These are phyloP conservation scores for Bombylius discolor DNA, from an alignment of 2,888 invertebrate species.

Conservation along the genomic window DNA sequence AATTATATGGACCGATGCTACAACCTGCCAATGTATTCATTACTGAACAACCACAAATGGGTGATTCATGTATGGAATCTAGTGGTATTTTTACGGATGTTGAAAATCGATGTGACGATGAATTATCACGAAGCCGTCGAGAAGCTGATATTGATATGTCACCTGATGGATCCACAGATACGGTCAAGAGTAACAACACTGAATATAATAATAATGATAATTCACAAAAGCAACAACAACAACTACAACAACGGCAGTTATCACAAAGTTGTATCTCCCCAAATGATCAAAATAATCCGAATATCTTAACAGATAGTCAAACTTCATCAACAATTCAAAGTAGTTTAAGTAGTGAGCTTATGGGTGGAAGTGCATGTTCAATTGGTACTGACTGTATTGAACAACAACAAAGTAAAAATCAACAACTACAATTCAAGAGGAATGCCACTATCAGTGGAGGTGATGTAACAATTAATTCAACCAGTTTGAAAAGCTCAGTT, in stretches of 20 bases:
- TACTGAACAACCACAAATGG: constrained; percentile 41
- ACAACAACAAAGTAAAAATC: not conserved
- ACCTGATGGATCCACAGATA: constrained; percentile 46
- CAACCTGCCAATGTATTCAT: constrained; percentile 39
- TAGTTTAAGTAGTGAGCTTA: constrained; percentile 19
- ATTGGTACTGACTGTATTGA: constrained; percentile 1
- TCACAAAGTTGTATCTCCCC: constrained; percentile 7
- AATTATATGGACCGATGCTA: constrained; percentile 57
- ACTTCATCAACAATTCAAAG: constrained; percentile 27
- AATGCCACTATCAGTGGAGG: not conserved
- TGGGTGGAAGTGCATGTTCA: not conserved
- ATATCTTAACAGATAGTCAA: constrained; percentile 23
- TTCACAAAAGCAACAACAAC: constrained; percentile 7
- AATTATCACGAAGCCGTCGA: constrained; percentile 35
- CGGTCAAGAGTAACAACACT: constrained; percentile 41
- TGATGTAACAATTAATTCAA: not conserved
- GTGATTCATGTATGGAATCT: constrained; percentile 76
- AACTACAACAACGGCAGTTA: constrained; percentile 12
- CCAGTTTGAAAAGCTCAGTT: constrained; percentile 5
- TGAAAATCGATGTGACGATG: constrained; percentile 58
- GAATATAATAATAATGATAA: constrained; percentile 15
- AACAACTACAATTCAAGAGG: no score
- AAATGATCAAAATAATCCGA: constrained; percentile 21
- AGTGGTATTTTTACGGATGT: constrained; percentile 81
- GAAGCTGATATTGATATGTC: constrained; percentile 42